Percentiles rank a stretch among this genome's conserved stretches.
These are phyloP conservation scores for Nephrotoma guestfalica DNA, from an alignment of 2,888 invertebrate species.

Conservation along the genomic window DNA sequence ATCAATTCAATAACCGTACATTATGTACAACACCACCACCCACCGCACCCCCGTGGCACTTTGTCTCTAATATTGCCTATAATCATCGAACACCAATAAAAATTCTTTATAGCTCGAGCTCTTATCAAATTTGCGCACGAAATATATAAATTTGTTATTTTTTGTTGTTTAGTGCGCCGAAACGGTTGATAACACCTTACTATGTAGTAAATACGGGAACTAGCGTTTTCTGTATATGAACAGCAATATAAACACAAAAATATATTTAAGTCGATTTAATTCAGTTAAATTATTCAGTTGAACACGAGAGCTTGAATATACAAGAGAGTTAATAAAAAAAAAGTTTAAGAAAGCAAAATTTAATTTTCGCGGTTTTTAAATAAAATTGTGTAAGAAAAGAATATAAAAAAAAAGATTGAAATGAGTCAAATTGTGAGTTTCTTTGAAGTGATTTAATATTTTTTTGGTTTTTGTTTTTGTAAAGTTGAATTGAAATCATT, in stretches of 20 bases:
- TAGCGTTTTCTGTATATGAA: not conserved
- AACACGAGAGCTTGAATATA: not conserved
- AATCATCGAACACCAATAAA: not conserved
- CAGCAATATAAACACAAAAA: not conserved
- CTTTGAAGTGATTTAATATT: not conserved
- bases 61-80: not conserved
- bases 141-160: not conserved
- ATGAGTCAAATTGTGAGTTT: not conserved
- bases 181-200: not conserved
- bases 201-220: not conserved
- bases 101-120: not conserved
- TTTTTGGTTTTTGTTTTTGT: not conserved
- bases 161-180: not conserved
- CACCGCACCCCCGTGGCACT: not conserved
- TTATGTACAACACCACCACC: not conserved
- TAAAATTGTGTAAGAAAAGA: not conserved
- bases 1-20: not conserved
- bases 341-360: not conserved
- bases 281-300: not conserved
- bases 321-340: not conserved
- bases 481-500: too few species aligned
- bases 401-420: not conserved
- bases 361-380: not conserved
- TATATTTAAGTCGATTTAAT: not conserved
- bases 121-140: not conserved